Evolutionary conservation across 2,888 invertebrate genomes (phyloP).

Genomic region (Papilio protenor): DNA sequence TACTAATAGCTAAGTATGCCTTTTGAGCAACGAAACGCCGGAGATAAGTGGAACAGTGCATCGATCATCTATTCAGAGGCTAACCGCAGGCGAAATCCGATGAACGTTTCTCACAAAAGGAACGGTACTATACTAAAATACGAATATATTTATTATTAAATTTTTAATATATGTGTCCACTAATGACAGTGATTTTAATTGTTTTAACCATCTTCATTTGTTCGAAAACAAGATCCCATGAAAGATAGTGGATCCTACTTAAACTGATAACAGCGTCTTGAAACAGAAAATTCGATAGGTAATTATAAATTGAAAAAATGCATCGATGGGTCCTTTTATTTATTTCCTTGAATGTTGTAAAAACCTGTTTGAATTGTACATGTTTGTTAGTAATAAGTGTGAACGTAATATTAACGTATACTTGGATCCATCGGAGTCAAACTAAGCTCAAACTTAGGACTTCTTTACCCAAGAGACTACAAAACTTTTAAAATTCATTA

Average conservation of each 20-base stretch:
- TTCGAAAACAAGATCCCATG: neutral
- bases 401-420: neutral
- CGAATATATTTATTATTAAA: neutral
- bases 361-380: neutral
- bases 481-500: conserved; percentile 14
- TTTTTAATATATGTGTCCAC: neutral
- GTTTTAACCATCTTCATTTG: neutral
- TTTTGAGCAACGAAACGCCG: conserved; percentile 30
- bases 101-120: conserved; percentile 26
- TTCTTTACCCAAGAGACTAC: neutral
- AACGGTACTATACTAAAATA: conserved; percentile 8
- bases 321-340: neutral
- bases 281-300: too few relatives aligned
- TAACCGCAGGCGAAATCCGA: conserved; percentile 40
- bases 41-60: conserved; percentile 36
- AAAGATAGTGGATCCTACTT: neutral
- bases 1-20: conserved; percentile 37
- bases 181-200: neutral
- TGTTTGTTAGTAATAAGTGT: neutral
- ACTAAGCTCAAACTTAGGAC: too few relatives aligned
- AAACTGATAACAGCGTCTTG: too few relatives aligned
- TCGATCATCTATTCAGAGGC: conserved; percentile 38
- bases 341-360: neutral
- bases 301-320: neutral
- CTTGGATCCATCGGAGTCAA: neutral